Base-by-base conservation (phyloP, 2,888 invertebrate species). In the Rhorus exstirpatorius region DNA sequence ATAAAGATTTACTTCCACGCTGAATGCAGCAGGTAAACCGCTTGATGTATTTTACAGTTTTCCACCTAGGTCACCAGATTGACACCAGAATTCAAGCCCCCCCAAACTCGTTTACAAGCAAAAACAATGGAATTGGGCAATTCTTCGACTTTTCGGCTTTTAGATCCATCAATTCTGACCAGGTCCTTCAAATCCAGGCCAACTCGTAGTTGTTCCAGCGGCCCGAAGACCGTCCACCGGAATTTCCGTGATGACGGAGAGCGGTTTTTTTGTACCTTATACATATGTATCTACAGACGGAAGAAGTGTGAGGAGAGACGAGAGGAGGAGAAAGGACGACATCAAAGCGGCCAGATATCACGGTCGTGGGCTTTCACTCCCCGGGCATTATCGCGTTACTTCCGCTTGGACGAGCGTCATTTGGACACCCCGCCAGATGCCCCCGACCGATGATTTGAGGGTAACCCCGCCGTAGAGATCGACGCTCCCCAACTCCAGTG, bases 381-480 rank as follows among this genome's bases (percentile, higher is more conserved):
- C 86, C 88, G 86, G 87, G 53, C 88, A 92, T 92, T 92, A 92
- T 91, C 92, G 90, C 90, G 87, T 92, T 92, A 91, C 90, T 91
- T 91, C 89, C 89, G 88, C 90, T 87, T 88, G 91, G 89, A 84
- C 87, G 90, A 86, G 85, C 88, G 87, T 91, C 91, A 90, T 92
- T 91, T 89, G 87, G 31, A 55, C 26, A 35, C 87, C 89, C 89
- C 91, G 89, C 90, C 19, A 17, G 7, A 46, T 41, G 89, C 91
- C 87, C 87, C 87, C 87, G n/a, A n/a, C n/a, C 80, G 89, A 92
- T 91, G 92, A 92, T 92, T 92, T 91, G 91, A 92, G 92, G 91
- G 91, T 89, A 90, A 90, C 90, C 90, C 87, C 74, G 86, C 84
- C 60, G 49, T 58, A 60, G 55, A 79, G 49, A 49, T 46, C 65